A percentile compares a stretch with the other conserved stretches of the same genome.
Conservation (phyloP, 2,113 vertebrate species). For the Megaleporinus macrocephalus region DNA sequence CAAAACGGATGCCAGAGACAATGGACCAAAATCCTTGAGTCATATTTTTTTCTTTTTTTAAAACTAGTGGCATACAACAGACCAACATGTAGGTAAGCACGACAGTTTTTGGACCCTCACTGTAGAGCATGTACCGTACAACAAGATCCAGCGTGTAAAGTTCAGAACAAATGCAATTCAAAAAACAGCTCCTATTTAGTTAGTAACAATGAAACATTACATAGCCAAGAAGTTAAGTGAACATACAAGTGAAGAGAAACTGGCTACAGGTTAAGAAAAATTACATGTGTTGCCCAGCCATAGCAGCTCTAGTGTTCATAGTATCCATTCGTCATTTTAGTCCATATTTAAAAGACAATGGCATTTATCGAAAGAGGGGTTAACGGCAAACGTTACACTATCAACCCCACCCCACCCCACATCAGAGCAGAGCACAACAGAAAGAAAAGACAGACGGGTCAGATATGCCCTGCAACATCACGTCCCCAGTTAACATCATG, state of each 20-base stretch:
- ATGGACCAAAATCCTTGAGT: slow-evolving; percentile 74
- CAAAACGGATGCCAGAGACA: slow-evolving; percentile 72
- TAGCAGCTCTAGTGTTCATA: slow-evolving; percentile 65
- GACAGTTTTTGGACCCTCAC: slow-evolving; percentile 30
- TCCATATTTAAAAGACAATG: slow-evolving; percentile 47
- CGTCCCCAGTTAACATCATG: slow-evolving; percentile 60
- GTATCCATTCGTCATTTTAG: slow-evolving; percentile 57
- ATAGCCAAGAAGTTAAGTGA: slow-evolving; percentile 63
- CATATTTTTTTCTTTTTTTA: slow-evolving; percentile 67
- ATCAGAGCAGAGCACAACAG: slow-evolving; percentile 51
- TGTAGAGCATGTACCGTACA: slow-evolving; percentile 34
- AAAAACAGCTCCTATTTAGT: slow-evolving; percentile 69
- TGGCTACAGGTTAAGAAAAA: slow-evolving; percentile 62
- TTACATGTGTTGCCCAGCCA: slow-evolving; percentile 63
- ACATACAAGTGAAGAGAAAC: slow-evolving; percentile 64
- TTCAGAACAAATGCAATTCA: slow-evolving; percentile 63
- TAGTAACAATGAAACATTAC: slow-evolving; percentile 72
- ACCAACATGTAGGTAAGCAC: slow-evolving; percentile 29
- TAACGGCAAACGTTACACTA: slow-evolving; percentile 60
- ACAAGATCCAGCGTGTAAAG: slow-evolving; percentile 51
- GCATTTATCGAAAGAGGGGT: slow-evolving; percentile 53
- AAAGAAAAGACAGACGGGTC: slow-evolving; percentile 31
- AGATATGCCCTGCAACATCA: slow-evolving; percentile 68
- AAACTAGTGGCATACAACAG: slow-evolving; percentile 71
- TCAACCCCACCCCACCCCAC: slow-evolving; percentile 15